These are phyloP conservation scores for Rhabdomys pumilio DNA, from an alignment of 2,797 vertebrate species.

Conservation along the genomic window DNA sequence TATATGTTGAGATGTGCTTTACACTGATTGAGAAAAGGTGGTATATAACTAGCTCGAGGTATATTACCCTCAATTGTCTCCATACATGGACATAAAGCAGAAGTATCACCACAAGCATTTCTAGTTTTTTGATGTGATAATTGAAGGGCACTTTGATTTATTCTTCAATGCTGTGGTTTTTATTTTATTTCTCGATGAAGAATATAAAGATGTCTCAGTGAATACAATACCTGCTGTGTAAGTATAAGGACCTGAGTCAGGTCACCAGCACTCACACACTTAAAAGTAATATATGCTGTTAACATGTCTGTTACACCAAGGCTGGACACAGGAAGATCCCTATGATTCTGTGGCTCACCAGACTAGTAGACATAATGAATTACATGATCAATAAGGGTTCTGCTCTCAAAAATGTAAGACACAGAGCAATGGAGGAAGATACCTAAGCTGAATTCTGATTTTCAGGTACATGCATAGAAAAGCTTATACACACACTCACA, in stretches of 20 bases:
- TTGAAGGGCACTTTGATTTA: not conserved
- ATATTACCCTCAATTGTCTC: too few species aligned
- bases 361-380: too few species aligned
- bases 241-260: not conserved
- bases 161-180: not conserved
- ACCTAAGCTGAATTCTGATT: not conserved
- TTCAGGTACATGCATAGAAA: not conserved
- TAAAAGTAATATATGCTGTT: too few species aligned
- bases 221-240: not conserved
- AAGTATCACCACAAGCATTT: not conserved
- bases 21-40: not conserved
- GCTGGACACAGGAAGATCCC: not conserved
- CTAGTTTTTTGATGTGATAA: not conserved
- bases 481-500: not conserved
- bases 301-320: not conserved
- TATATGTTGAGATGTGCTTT: not conserved
- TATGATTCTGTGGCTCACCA: too few species aligned
- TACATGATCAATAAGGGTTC: too few species aligned
- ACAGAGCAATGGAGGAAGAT: not conserved
- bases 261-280: not conserved
- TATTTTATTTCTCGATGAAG: not conserved
- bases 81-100: not conserved
- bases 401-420: not conserved
- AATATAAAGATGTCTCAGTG: not conserved
- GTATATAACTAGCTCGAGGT: too few species aligned